Percentiles rank a stretch among this genome's conserved stretches.
phyloP scores from a whole-genome alignment of 2,797 vertebrate genomes.

The Sebastes steindachneri region DNA sequence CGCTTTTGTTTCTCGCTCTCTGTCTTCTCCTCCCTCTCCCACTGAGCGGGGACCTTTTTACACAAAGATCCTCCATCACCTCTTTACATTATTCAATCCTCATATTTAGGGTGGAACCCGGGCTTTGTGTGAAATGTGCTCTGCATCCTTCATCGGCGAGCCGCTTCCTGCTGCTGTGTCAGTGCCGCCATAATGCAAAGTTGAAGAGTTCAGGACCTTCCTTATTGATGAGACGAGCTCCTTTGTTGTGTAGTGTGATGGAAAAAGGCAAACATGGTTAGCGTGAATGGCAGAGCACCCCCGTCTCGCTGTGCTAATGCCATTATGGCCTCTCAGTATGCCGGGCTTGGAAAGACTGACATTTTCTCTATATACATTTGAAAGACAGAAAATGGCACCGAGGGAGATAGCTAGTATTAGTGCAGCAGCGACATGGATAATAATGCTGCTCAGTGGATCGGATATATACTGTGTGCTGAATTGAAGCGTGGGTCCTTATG shows the following conservation, averaged over 20 bases:
- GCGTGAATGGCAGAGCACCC: slow-evolving; percentile 70
- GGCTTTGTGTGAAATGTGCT: slow-evolving; percentile 63
- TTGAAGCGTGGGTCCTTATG: slow-evolving; percentile 54
- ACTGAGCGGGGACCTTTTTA: slow-evolving; percentile 62
- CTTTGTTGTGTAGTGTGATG: slow-evolving; percentile 73
- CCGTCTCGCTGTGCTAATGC: slow-evolving; percentile 78
- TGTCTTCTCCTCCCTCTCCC: slow-evolving; percentile 37
- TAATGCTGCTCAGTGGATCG: slow-evolving; percentile 61
- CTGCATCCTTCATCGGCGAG: slow-evolving; percentile 49
- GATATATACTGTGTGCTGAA: slow-evolving; percentile 55
- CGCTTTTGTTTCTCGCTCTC: slow-evolving; percentile 67
- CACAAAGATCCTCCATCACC: slow-evolving; percentile 71
- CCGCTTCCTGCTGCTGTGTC: slow-evolving; percentile 70
- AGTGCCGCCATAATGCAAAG: slow-evolving; percentile 73
- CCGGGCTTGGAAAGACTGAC: slow-evolving; percentile 63
- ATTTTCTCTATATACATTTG: slow-evolving; percentile 80
- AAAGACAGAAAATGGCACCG: slow-evolving; percentile 73
- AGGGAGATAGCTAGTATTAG: slow-evolving; percentile 70
- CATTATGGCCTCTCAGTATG: slow-evolving; percentile 74
- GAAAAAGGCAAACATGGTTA: slow-evolving; percentile 78
- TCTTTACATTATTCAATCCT: slow-evolving; percentile 74
- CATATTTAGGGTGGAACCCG: slow-evolving; percentile 70
- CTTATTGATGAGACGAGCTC: slow-evolving; percentile 72
- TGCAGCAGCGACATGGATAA: slow-evolving; percentile 66
- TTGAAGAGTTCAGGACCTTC: slow-evolving; percentile 82